Evolutionary conservation across 2,888 invertebrate genomes (phyloP), one percentile per base, ranked within the genome.

Genomic region (Cosmia pyralina): DNA sequence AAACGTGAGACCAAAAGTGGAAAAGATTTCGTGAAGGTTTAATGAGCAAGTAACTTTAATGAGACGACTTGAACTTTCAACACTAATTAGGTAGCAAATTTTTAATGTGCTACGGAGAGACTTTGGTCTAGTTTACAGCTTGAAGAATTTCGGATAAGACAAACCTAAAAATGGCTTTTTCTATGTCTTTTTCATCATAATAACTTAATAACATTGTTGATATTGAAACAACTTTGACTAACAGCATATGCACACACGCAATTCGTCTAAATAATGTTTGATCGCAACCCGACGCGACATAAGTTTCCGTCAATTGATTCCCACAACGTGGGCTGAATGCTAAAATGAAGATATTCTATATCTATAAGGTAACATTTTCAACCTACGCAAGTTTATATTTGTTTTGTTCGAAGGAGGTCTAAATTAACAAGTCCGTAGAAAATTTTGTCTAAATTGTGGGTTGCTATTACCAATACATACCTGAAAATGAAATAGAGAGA

Each of bases 21-120:
- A 28, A 52, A 64, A 66, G 4, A 80, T 50, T 59, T 53, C 38
- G 58, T 48, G 0, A 8, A 66, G 41, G 22, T 53, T 60, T 62
- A 81, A 75, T 81, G 53, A 48, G 17, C 34, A 17, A 65, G 34
- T 58, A 60, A 81, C 44, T 63, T 59, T 58, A 78, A 65, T 60
- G 81, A 69, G 57, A 19, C 60, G 50, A 60, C 17, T 77, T 46
- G 67, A 67, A 67, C 53, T 60, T 68, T 48, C 55, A 22, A 67
- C 58, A 66, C 17, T 62, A 69, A 67, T 81, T 66, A 63, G 38
- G 10, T 22, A 67, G 17, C 22, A 17, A 76, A 67, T 70, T 48
- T 66, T 69, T 67, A n/a, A 62, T 63, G 57, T 28, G 15, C 19
- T 44, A 10, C 11, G n/a, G 34, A 41, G n/a, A 63, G 13, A 34